Base-by-base conservation (phyloP, 2,888 invertebrate genomes). In the Pharmacophagus antenor region DNA sequence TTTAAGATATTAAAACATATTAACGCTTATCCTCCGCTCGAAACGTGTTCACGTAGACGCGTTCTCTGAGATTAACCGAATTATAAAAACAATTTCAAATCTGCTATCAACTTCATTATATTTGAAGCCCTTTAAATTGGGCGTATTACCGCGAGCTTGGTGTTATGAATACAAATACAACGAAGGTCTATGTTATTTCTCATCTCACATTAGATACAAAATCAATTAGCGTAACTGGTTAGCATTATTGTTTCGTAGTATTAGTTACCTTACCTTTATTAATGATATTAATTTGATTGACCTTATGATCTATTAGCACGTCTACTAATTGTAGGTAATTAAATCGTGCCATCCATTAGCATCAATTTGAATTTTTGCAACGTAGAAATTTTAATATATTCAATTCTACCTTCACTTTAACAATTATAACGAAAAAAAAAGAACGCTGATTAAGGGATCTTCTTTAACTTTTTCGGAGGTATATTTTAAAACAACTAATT, bases 401-500 rank as follows among this genome's bases (percentile, higher is more conserved):
- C 10, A 31, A 31, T 31, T 17, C 4, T 42, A 17, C 42, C 4
- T 42, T 17, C n/a, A 17, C 3, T 15, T 42, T 15, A n/a, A 42
- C 4, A 42, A 2, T 18, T 42, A 25, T 3, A 6, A 17, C n/a
- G 6, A 22, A 47, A 22, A 22, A 5, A 10, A 15, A 10, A 21
- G 0, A 47, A 47, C 15, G 12, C 17, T 48, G 22, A 48, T 48
- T 21, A 47, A 21, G n/a, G n/a, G 2, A 17, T 23, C 25, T 25
- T 41, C 41, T 52, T 41, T 22, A 52, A 41, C 41, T 15, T 18
- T 23, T 52, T 41, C 15, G 8, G 8, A 17, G 15, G 15, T 8
- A 54, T 27, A 55, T 20, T 55, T 55, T 12, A 10, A 25, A 20
- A 31, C 21, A 47, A 2, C 31, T 20, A 31, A 51, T 51, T 21